Base-by-base conservation (phyloP, 1,140 invertebrate genomes). In the Eciton burchellii region DNA sequence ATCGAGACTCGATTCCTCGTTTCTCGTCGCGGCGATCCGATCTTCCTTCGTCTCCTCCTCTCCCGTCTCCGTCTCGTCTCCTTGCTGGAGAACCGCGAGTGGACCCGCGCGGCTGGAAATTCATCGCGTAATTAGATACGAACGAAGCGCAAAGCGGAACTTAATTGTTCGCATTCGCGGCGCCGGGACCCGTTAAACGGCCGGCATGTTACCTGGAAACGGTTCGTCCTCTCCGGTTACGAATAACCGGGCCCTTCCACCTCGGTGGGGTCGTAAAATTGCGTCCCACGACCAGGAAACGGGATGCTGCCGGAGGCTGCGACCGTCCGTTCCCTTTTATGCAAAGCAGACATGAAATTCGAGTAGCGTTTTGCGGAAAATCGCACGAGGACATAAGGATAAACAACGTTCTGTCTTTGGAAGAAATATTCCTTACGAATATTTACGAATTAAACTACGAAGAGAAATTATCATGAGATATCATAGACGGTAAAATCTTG, bases 71-170 rank as follows among this genome's bases (percentile, higher is more conserved):
- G 45, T 41, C 49, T 70, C 29, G 63, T 71, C 60, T 84, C 52
- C 81, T 82, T 66, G 52, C 4, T 35, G n/a, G 16, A 72, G 52
- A 43, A 57, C 41, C 12, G 54, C 43, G 35, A 59, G 52, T 72
- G 21, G 21, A 72, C 73, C 76, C 56, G 63, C 84, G 60, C 71
- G 66, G 77, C 70, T 79, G 14, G 49, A 63, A 77, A 86, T 89
- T 82, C 85, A 85, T 63, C 47, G 49, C 63, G 87, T 77, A 91
- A 90, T 89, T 90, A 91, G 84, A 83, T 71, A 81, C 84, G 85
- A 89, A 73, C 84, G 70, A 71, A 85, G 82, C 84, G 89, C 87
- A 88, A 90, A 90, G 89, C 90, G 90, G 87, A 91, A 90, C 90
- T 89, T 89, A 89, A 92, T 91, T 90, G 86, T 87, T 82, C 83